Evolutionary conservation across 2,797 vertebrate genomes (phyloP).

Genomic region (Platalea minor): DNA sequence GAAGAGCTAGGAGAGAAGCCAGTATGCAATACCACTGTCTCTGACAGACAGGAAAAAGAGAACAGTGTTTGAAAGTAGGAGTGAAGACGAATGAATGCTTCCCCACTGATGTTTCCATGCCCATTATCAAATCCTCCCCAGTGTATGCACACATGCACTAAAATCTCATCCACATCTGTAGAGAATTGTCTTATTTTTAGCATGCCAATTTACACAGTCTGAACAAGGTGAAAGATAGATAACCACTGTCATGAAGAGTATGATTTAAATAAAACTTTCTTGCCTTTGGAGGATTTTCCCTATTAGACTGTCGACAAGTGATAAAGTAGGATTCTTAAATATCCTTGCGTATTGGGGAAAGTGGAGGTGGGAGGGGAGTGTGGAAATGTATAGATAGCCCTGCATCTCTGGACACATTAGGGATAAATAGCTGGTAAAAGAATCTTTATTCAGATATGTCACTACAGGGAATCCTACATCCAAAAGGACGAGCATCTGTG

Average conservation of each 20-base stretch:
- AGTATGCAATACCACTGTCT: background rate
- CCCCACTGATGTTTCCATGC: background rate
- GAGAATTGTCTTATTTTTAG: background rate
- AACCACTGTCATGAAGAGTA: background rate
- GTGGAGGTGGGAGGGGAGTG: accelerated
- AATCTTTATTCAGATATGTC: background rate
- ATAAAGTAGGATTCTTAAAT: background rate
- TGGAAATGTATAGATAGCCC: background rate
- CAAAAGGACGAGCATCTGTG: background rate
- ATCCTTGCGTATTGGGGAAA: accelerated
- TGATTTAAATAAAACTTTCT: background rate
- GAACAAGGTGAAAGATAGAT: background rate
- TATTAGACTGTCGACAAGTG: background rate
- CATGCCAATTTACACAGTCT: background rate
- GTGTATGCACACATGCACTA: background rate
- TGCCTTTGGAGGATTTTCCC: background rate
- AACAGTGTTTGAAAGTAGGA: background rate
- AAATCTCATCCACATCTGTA: background rate
- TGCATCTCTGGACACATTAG: background rate
- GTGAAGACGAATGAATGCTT: background rate
- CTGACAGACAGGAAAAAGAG: background rate
- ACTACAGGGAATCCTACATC: background rate
- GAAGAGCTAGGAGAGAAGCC: background rate
- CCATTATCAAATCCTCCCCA: background rate
- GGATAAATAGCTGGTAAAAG: background rate